Evolutionary conservation across 2,113 vertebrate species (phyloP).

Genomic region (Ailuropoda melanoleuca): DNA sequence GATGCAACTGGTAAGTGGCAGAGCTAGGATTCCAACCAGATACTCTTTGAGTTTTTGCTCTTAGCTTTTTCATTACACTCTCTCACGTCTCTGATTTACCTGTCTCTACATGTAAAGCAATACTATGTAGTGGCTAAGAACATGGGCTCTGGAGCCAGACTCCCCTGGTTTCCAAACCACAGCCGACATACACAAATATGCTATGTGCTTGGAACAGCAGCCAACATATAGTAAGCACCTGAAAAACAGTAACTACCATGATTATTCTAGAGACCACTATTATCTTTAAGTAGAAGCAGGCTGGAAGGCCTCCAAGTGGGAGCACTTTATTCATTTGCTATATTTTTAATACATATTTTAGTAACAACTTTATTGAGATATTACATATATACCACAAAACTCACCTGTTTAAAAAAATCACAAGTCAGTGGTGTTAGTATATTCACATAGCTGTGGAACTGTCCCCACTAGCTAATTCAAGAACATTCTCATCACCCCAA

Average conservation of each 20-base stretch:
- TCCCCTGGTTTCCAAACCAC: neutral
- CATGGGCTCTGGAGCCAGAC: neutral
- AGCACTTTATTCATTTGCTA: neutral
- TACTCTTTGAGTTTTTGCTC: neutral
- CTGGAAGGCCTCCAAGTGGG: neutral
- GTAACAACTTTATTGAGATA: neutral
- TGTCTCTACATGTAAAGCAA: neutral
- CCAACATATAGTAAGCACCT: neutral
- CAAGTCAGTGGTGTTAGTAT: neutral
- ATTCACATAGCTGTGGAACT: neutral
- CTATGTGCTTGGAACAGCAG: neutral
- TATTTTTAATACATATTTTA: neutral
- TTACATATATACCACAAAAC: neutral
- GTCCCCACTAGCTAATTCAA: neutral
- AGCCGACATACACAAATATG: neutral
- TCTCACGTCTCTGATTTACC: fast-evolving
- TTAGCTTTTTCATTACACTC: too few relatives aligned
- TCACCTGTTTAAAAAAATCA: neutral
- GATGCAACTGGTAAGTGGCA: neutral
- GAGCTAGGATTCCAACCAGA: neutral
- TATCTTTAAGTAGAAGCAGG: neutral
- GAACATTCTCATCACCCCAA: neutral
- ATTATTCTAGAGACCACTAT: neutral
- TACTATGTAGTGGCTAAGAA: neutral
- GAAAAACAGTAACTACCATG: neutral